Evolutionary conservation across 2,888 invertebrate species (phyloP).

Genomic region (Imbricaverruca yamaguchii): DNA sequence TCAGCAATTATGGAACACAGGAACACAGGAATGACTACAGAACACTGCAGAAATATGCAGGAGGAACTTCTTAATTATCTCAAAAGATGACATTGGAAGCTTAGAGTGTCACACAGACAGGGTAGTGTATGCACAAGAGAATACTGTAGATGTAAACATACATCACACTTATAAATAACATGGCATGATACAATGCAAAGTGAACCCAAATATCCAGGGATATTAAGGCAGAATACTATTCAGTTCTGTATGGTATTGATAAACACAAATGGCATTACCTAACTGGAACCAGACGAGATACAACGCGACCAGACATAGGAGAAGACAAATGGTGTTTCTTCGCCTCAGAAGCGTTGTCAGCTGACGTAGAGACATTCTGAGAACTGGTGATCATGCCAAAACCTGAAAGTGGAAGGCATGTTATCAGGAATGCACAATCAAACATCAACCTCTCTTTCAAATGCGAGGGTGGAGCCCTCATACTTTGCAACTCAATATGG

Average conservation of each 20-base stretch:
- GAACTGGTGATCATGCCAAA: too few relatives aligned
- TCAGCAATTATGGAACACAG: background rate
- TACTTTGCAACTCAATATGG: too few relatives aligned
- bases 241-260: background rate
- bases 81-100: background rate
- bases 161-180: background rate
- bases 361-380: background rate
- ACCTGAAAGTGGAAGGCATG: too few relatives aligned
- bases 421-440: too few relatives aligned
- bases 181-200: background rate
- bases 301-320: background rate
- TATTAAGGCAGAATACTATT: background rate
- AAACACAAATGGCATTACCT: background rate
- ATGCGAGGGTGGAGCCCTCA: too few relatives aligned
- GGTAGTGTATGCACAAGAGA: background rate
- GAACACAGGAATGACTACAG: background rate
- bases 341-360: background rate
- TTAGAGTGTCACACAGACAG: background rate
- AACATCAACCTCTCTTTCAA: too few relatives aligned
- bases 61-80: background rate
- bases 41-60: background rate
- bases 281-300: background rate
- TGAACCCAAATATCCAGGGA: background rate
- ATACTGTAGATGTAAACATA: background rate
- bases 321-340: background rate